These are phyloP conservation scores for Dicyrtoma fusca DNA, from an alignment of 2,888 invertebrate genomes.

Conservation along the genomic window DNA sequence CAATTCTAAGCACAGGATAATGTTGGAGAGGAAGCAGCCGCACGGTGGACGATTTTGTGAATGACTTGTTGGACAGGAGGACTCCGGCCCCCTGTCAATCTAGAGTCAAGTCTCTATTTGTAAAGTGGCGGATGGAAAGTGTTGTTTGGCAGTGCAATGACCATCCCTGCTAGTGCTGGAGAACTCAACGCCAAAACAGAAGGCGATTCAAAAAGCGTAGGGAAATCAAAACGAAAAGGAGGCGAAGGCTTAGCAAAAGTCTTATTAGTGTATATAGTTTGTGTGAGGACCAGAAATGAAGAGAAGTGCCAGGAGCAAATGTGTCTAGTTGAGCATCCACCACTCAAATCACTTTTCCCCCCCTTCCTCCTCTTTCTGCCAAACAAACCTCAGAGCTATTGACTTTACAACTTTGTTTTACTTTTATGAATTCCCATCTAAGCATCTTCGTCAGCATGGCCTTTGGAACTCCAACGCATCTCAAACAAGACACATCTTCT, in stretches of 20 bases:
- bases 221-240: too few species aligned
- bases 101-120: too few species aligned
- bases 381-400: constrained; percentile 36
- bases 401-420: constrained; percentile 38
- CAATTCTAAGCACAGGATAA: too few species aligned
- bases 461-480: too few species aligned
- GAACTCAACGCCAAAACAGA: too few species aligned
- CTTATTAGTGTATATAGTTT: too few species aligned
- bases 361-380: constrained; percentile 16
- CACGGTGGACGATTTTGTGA: background rate
- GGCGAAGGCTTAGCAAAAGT: too few species aligned
- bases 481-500: background rate
- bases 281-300: background rate
- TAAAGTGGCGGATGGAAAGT: too few species aligned
- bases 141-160: too few species aligned
- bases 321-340: constrained; percentile 10
- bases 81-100: too few species aligned
- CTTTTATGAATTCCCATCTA: constrained; percentile 37
- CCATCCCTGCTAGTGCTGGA: too few species aligned
- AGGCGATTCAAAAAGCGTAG: too few species aligned
- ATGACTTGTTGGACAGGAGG: background rate
- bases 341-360: constrained; percentile 18
- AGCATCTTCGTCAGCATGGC: background rate
- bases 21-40: background rate
- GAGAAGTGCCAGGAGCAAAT: constrained; percentile 1